Base-by-base conservation (phyloP, 1,140 invertebrate species). In the Zaprionus ghesquierei region DNA sequence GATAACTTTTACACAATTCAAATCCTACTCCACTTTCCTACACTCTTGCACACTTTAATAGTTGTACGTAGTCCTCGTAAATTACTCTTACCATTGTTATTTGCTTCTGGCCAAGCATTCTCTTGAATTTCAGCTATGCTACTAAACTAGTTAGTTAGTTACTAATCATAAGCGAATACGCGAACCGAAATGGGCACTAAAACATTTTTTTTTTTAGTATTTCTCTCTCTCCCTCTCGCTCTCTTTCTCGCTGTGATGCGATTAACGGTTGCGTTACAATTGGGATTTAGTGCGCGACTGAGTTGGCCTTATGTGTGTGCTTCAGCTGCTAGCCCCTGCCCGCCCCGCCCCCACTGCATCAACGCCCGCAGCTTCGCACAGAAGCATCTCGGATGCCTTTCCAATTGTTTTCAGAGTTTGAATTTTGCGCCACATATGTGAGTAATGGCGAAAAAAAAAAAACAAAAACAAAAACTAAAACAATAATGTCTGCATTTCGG, bases 241-340 rank as follows among this genome's bases (percentile, higher is more conserved):
- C 60, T 64, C 20, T 22, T 12, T 33, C 8, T 51, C 22, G 29
- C n/a, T 38, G n/a, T 49, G 20, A 22, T 49, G 65, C 71, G 76
- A 87, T 87, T 89, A 87, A 89, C 87, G 79, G 75, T 79, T 78
- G 86, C 77, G 86, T 89, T 89, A 85, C 85, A 77, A 75, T 89
- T 89, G 84, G 80, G 86, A 89, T 89, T 89, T 73, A 75, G 84
- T 89, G 84, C 84, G 85, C 77, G 85, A 89, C 84, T 85, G 64
- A 77, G 64, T 77, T 33, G 29, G 62, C 20, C 38, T 33, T 35
- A 60, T 41, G 9, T 63, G 29, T 23, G 46, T 53, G 20, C 10
- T 33, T 61, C 3, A n/a, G 13, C 6, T 35, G 15, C 22, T 53
- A n/a, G 50, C 12, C 12, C 1, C 20, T n/a, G 22, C 20, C 49